A percentile compares a stretch with the other conserved stretches of the same genome.
phyloP scores from a whole-genome alignment of 2,797 vertebrate species.

The Falco cherrug region DNA sequence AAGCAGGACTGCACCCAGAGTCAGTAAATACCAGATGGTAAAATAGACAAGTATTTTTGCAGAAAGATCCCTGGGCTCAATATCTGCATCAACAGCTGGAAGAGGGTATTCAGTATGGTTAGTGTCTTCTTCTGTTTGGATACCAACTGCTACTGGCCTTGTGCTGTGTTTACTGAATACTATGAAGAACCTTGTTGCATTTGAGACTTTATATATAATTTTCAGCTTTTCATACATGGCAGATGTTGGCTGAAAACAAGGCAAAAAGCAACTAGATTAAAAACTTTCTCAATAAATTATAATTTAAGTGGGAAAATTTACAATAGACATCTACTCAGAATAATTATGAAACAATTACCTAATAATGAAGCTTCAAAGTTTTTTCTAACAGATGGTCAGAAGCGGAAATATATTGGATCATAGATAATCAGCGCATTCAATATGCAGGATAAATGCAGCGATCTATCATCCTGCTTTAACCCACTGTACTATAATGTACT shows the following conservation, averaged over 20 bases:
- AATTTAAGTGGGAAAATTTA: constrained; percentile 57
- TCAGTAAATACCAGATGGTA: constrained; percentile 58
- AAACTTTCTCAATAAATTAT: constrained; percentile 46
- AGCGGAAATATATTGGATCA: constrained; percentile 54
- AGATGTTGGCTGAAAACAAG: constrained; percentile 62
- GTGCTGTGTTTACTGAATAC: constrained; percentile 28
- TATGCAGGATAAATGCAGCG: constrained; percentile 24
- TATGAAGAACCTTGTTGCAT: not conserved
- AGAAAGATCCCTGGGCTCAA: constrained; percentile 41
- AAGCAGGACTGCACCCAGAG: not conserved
- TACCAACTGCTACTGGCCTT: constrained; percentile 42
- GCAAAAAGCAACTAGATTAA: constrained; percentile 36
- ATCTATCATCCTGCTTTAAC: constrained; percentile 28
- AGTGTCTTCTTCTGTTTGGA: constrained; percentile 23
- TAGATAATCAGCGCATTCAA: constrained; percentile 63
- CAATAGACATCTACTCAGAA: constrained; percentile 32
- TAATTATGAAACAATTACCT: constrained; percentile 62
- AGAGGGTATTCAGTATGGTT: constrained; percentile 8
- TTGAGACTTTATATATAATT: not conserved
- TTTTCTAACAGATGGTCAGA: constrained; percentile 68
- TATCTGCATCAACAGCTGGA: constrained; percentile 60
- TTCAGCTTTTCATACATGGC: constrained; percentile 17
- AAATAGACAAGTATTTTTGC: constrained; percentile 22
- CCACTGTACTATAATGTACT: not conserved
- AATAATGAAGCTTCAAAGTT: constrained; percentile 55